Base-by-base conservation (phyloP, 2,888 invertebrate species). In the Epirrhoe alternata region DNA sequence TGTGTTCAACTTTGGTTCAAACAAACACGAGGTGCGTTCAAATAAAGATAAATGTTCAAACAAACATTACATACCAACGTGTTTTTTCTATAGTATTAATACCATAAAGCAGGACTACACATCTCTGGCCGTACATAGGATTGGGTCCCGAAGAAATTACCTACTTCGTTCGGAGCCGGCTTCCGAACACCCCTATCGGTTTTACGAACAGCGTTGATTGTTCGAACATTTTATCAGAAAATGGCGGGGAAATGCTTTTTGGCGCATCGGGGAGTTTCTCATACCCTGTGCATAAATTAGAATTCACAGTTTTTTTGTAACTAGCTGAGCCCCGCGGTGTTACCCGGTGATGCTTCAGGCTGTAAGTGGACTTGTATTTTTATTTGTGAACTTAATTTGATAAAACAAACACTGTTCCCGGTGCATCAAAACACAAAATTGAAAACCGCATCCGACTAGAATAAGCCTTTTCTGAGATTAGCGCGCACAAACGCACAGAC, bases 121-220 rank as follows among this genome's bases (percentile, higher is more conserved):
- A 71, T 71, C 68, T 60, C 56, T 50, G 16, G 61, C 53, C 57
- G 68, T 64, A 70, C 68, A 58, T 64, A 63, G 64, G 70, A 71
- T 73, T 70, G 57, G 61, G 68, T 64, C 74, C 70, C 68, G 60
- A 61, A 70, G 64, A 64, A 72, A 72, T 74, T 72, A 73, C n/a
- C n/a, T n/a, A n/a, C 74, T 58, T 68, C 61, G 55, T 64, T 67
- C 59, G 17, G 54, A 61, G 62, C 56, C 42, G 49, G 61, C 14
- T 42, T 12, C 30, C 38, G 14, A 47, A 24, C 47, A 55, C 38
- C 50, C 58, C 50, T 61, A 62, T 62, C 56, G 31, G 33, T 52
- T 52, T 63, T 17, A 33, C 24, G 5, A 16, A 66, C 59, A 62
- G 53, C 61, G 63, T 42, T 67, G 69, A 67, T 64, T 69, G 47